These are phyloP conservation scores for Eustalomyia histrio DNA, from an alignment of 2,888 invertebrate species.

Conservation along the genomic window DNA sequence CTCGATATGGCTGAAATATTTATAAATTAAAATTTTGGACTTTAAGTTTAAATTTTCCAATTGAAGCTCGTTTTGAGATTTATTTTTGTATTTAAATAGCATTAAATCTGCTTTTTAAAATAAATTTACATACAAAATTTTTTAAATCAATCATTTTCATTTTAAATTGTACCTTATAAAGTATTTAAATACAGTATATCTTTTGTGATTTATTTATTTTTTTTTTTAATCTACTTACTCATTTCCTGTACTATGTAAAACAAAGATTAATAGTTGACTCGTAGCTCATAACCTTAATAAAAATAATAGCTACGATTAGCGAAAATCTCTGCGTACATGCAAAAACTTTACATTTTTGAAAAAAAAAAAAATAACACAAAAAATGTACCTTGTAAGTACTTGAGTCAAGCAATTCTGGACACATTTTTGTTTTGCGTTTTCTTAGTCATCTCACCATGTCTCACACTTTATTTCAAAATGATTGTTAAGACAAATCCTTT, in stretches of 20 bases:
- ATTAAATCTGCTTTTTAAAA: too few relatives aligned
- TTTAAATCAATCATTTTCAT: too few relatives aligned
- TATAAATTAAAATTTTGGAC: too few relatives aligned
- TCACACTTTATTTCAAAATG: conserved; percentile 9
- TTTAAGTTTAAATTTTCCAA: too few relatives aligned
- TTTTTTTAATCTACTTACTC: too few relatives aligned
- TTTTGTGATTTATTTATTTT: too few relatives aligned
- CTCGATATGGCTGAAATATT: too few relatives aligned
- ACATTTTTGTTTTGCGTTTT: conserved; percentile 33
- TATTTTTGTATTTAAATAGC: too few relatives aligned
- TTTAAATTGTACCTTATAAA: too few relatives aligned
- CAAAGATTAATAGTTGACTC: conserved; percentile 58
- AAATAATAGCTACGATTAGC: conserved; percentile 62
- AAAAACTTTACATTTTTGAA: conserved; percentile 16
- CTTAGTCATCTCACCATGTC: conserved; percentile 4
- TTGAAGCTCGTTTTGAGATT: too few relatives aligned
- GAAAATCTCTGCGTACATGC: conserved; percentile 56
- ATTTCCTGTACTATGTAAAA: neutral
- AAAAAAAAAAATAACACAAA: neutral
- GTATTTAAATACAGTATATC: too few relatives aligned
- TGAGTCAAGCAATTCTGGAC: conserved; percentile 54
- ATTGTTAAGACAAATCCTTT: conserved; percentile 58
- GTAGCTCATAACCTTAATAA: conserved; percentile 52
- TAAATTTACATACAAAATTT: too few relatives aligned
- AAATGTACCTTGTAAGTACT: conserved; percentile 1